Evolutionary conservation across 2,113 vertebrate genomes (phyloP).

Genomic region (Tiliqua scincoides): DNA sequence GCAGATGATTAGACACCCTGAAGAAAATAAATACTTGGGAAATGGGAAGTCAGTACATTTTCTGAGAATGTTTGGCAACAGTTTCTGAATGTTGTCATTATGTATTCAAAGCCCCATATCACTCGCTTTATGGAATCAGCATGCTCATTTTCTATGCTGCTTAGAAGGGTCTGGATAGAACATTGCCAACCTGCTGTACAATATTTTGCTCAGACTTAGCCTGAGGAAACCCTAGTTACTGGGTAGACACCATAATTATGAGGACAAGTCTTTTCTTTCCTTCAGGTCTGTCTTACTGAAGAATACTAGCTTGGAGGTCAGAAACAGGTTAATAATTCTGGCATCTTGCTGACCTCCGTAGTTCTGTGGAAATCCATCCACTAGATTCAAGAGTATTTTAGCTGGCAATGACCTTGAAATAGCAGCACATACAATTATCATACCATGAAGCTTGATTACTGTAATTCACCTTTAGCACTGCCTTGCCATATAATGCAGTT

Average conservation of each 20-base stretch:
- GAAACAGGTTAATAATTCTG: conserved; percentile 30
- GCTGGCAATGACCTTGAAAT: not conserved
- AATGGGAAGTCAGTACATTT: conserved; percentile 14
- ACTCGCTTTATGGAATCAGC: not conserved
- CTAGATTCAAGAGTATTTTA: conserved; percentile 22
- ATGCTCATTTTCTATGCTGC: not conserved
- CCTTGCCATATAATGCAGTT: not conserved
- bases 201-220: not conserved
- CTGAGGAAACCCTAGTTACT: not conserved
- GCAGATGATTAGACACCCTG: conserved; percentile 3
- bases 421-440: conserved; percentile 23
- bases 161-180: not conserved
- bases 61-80: not conserved
- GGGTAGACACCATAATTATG: not conserved
- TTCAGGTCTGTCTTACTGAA: not conserved
- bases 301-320: not conserved
- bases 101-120: not conserved
- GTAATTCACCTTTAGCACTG: conserved; percentile 25
- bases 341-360: conserved; percentile 6
- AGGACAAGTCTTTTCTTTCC: not conserved
- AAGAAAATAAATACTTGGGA: conserved; percentile 14
- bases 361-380: conserved; percentile 11
- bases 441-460: not conserved
- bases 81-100: not conserved
- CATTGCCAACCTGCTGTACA: not conserved